These are phyloP conservation scores for Diplodus sargus DNA, from an alignment of 2,797 vertebrate genomes.

Conservation along the genomic window DNA sequence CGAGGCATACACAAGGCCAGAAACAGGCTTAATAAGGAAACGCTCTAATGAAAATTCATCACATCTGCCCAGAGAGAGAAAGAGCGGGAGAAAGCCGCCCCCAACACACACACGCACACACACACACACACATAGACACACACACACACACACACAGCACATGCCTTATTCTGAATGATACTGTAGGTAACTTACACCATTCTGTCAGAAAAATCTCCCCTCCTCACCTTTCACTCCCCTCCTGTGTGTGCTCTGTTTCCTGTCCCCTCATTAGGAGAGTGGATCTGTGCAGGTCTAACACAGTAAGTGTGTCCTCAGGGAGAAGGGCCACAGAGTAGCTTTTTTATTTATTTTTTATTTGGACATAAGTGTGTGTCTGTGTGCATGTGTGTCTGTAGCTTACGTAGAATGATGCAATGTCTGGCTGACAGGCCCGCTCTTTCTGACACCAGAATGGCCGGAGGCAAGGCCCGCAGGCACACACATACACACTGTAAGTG, in stretches of 20 bases:
- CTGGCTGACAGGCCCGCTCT: constrained; percentile 50
- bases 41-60: constrained; percentile 75
- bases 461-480: constrained; percentile 51
- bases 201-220: constrained; percentile 34
- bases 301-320: constrained; percentile 74
- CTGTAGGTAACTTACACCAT: not conserved
- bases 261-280: constrained; percentile 71
- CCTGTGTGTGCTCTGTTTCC: constrained; percentile 52
- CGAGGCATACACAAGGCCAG: constrained; percentile 58
- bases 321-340: constrained; percentile 55
- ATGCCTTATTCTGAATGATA: constrained; percentile 29
- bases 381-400: constrained; percentile 32
- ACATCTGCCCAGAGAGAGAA: constrained; percentile 55
- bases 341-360: constrained; percentile 8
- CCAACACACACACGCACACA: constrained; percentile 34
- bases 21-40: constrained; percentile 72
- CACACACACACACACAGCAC: not conserved
- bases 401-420: constrained; percentile 49
- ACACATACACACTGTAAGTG: constrained; percentile 20
- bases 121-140: constrained; percentile 4
- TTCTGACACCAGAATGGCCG: constrained; percentile 59
- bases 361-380: constrained; percentile 40
- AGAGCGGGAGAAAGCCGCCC: constrained; percentile 38
- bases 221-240: constrained; percentile 32
- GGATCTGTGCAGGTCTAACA: constrained; percentile 62